These are phyloP conservation scores for Hyperoplus immaculatus DNA, from an alignment of 2,797 vertebrate species.

Conservation along the genomic window DNA sequence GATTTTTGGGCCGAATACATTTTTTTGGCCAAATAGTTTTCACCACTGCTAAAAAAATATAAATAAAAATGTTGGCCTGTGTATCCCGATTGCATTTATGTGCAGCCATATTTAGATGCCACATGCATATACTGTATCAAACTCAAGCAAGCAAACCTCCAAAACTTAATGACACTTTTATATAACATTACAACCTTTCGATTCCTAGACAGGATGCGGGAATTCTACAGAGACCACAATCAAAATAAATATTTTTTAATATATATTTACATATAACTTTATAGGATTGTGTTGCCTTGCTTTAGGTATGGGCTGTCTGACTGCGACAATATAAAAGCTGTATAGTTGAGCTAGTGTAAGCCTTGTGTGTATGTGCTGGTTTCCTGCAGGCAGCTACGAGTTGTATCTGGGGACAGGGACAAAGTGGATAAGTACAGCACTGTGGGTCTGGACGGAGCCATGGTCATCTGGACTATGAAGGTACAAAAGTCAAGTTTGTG, in stretches of 20 bases:
- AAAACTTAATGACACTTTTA: too few relatives aligned
- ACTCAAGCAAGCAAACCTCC: too few relatives aligned
- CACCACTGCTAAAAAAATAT: too few relatives aligned
- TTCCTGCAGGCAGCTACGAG: conserved; percentile 75
- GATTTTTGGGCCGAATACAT: too few relatives aligned
- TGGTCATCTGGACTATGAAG: conserved; percentile 86
- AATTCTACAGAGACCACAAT: not conserved
- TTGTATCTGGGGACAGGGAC: conserved; percentile 71
- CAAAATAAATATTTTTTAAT: not conserved
- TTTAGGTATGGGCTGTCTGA: not conserved
- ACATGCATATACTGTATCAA: too few relatives aligned
- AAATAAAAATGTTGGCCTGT: too few relatives aligned
- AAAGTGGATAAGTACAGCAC: conserved; percentile 85
- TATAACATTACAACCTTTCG: too few relatives aligned
- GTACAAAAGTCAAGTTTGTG: conserved; percentile 52
- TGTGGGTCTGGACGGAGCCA: conserved; percentile 84
- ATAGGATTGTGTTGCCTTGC: not conserved
- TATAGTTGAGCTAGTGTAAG: not conserved
- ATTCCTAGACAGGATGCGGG: too few relatives aligned
- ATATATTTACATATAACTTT: not conserved
- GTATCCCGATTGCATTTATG: too few relatives aligned
- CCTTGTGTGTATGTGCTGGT: conserved; percentile 26
- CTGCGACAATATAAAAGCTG: not conserved
- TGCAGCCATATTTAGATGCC: too few relatives aligned
- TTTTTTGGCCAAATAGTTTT: too few relatives aligned